These are phyloP conservation scores for Noctilio leporinus DNA, from an alignment of 2,113 vertebrate genomes.

Conservation along the genomic window DNA sequence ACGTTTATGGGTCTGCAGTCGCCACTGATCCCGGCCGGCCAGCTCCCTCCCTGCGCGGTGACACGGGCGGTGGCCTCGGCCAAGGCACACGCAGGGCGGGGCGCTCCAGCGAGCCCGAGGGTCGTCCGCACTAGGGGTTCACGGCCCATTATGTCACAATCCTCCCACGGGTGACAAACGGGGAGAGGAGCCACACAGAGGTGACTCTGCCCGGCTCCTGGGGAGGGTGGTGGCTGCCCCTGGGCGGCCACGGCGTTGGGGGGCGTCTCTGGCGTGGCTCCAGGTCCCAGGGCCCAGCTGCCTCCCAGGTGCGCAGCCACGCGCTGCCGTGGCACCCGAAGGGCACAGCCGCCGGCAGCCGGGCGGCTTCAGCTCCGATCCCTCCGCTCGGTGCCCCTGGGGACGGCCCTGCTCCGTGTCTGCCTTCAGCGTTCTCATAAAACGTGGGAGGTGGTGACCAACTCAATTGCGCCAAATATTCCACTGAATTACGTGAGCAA, in stretches of 20 bases:
- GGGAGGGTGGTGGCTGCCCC: background rate
- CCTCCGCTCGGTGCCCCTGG: no score
- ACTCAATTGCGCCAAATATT: background rate
- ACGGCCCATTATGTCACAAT: constrained; percentile 77
- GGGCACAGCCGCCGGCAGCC: no score
- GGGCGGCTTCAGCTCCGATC: no score
- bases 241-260: no score
- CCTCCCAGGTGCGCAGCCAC: no score
- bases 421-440: background rate
- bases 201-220: background rate
- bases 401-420: no score
- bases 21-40: constrained; percentile 74
- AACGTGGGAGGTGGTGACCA: rapidly evolving
- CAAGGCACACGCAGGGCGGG: constrained; percentile 76
- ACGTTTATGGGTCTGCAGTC: constrained; percentile 61
- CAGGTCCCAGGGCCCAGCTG: no score
- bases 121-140: no score
- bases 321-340: no score
- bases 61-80: constrained; percentile 82
- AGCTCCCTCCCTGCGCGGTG: no score
- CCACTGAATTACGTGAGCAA: rapidly evolving
- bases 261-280: no score
- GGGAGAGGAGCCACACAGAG: constrained; percentile 61
- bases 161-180: constrained; percentile 64
- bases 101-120: no score